Conservation (phyloP, 2,113 vertebrate genomes). For the cattle (Bos taurus) region ARS-UCD2.0 NC_037337.1:23237501-23238000, state of each 20-base stretch:
- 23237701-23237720: neutral
- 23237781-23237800: neutral
- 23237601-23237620: neutral
- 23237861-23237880: too few relatives aligned
- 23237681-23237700: neutral
- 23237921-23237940: accelerated
- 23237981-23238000: neutral
- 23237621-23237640: neutral
- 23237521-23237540: too few relatives aligned
- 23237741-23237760: too few relatives aligned
- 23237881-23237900: too few relatives aligned
- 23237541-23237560: too few relatives aligned
- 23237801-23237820: too few relatives aligned
- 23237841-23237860: too few relatives aligned
- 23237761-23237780: too few relatives aligned
- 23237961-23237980: neutral
- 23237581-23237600: neutral
- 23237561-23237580: too few relatives aligned
- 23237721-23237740: neutral
- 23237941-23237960: neutral
- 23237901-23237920: too few relatives aligned
- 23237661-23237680: neutral
- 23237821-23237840: too few relatives aligned
- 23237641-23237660: neutral
- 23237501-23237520: neutral